Evolutionary conservation across 2,888 invertebrate genomes (phyloP).

Genomic region (Troides oblongomaculatus): DNA sequence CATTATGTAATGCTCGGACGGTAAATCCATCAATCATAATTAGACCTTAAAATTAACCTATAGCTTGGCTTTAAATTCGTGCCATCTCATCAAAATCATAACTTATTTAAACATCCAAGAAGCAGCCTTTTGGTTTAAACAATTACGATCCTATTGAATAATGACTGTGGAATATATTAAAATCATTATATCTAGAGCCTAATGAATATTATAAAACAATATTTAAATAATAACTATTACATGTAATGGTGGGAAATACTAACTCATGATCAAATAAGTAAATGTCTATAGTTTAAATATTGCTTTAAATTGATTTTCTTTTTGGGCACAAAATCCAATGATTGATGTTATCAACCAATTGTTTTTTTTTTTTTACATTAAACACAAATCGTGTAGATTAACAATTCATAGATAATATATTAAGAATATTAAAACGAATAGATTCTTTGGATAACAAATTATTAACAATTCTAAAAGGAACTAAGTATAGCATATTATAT

Average conservation of each 20-base stretch:
- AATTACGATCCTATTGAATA: constrained; percentile 63
- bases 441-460: constrained; percentile 78
- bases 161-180: constrained; percentile 79
- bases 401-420: constrained; percentile 71
- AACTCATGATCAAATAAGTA: constrained; percentile 58
- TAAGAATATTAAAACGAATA: constrained; percentile 53
- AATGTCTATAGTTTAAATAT: constrained; percentile 70
- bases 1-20: constrained; percentile 77
- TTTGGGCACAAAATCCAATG: constrained; percentile 54
- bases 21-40: constrained; percentile 76
- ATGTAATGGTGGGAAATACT: constrained; percentile 72
- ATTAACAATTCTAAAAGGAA: constrained; percentile 78
- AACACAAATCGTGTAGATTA: constrained; percentile 59
- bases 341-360: constrained; percentile 47
- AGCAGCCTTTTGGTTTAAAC: constrained; percentile 77
- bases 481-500: constrained; percentile 63
- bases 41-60: constrained; percentile 74
- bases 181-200: constrained; percentile 64
- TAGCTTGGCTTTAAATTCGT: constrained; percentile 79
- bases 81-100: constrained; percentile 73
- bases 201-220: constrained; percentile 71
- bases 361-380: constrained; percentile 57
- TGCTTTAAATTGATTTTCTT: constrained; percentile 60
- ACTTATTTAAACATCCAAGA: constrained; percentile 74
- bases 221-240: constrained; percentile 71